Conservation (phyloP, 2,797 vertebrate genomes). For the Ficedula albicollis region DNA sequence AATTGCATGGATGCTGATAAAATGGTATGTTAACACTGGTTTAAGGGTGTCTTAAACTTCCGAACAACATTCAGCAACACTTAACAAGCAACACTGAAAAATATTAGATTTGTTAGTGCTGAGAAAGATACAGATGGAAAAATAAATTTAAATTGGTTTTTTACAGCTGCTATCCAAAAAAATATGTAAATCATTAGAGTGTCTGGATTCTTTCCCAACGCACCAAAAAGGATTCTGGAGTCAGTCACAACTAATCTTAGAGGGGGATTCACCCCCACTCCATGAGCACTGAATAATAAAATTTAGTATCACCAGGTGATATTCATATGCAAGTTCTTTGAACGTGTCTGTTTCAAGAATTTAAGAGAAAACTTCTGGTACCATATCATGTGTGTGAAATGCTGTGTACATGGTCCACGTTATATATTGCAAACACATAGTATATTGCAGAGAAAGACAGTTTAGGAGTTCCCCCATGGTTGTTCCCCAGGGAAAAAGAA, state of each 20-base stretch:
- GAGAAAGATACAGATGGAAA: neutral
- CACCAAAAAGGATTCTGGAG: neutral
- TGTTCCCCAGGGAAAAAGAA: neutral
- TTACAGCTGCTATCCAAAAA: neutral
- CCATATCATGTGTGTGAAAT: neutral
- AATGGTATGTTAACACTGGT: neutral
- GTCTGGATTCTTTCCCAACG: neutral
- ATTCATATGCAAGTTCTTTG: constrained; percentile 5
- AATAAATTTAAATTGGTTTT: neutral
- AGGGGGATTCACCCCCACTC: neutral
- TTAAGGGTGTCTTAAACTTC: neutral
- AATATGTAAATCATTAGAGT: neutral
- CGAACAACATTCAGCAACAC: neutral
- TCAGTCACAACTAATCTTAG: neutral
- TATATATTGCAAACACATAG: neutral
- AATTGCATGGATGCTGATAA: neutral
- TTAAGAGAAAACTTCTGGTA: constrained; percentile 31
- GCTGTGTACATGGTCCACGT: neutral
- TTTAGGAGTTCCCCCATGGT: neutral
- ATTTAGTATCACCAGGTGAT: constrained; percentile 27
- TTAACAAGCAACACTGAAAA: neutral
- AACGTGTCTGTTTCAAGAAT: neutral
- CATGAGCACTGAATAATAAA: neutral
- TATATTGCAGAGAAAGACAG: neutral
- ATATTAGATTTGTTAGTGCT: neutral